These are phyloP conservation scores for Lophochroa leadbeateri DNA, from an alignment of 2,113 vertebrate species.

Conservation along the genomic window DNA sequence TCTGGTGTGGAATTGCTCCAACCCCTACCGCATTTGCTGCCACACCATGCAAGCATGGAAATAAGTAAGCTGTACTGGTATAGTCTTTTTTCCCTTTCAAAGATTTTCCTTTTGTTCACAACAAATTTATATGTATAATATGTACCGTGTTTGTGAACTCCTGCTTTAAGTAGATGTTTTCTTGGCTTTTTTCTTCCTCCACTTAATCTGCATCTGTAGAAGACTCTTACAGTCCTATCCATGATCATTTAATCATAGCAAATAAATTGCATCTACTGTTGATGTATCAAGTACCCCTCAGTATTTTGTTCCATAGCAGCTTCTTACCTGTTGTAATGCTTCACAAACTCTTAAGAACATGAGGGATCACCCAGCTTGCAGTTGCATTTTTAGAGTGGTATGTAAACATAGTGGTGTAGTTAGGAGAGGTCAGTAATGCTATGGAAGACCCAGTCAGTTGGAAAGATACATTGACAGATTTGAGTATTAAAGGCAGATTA, in stretches of 20 bases:
- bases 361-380: neutral
- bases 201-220: neutral
- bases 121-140: neutral
- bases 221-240: neutral
- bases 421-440: neutral
- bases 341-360: neutral
- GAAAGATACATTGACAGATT: neutral
- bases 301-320: neutral
- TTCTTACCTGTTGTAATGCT: neutral
- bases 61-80: neutral
- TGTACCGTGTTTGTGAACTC: neutral
- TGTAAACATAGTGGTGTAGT: neutral
- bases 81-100: neutral
- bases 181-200: neutral
- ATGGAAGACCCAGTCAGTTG: neutral
- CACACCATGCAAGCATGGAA: neutral
- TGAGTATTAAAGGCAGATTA: neutral
- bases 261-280: neutral
- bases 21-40: neutral
- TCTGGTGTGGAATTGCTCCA: neutral
- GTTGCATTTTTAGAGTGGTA: neutral
- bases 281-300: neutral
- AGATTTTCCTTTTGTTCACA: neutral
- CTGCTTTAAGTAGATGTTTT: neutral
- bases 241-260: neutral